phyloP scores from a whole-genome alignment of 2,888 invertebrate species.

The Hololepta plana region DNA sequence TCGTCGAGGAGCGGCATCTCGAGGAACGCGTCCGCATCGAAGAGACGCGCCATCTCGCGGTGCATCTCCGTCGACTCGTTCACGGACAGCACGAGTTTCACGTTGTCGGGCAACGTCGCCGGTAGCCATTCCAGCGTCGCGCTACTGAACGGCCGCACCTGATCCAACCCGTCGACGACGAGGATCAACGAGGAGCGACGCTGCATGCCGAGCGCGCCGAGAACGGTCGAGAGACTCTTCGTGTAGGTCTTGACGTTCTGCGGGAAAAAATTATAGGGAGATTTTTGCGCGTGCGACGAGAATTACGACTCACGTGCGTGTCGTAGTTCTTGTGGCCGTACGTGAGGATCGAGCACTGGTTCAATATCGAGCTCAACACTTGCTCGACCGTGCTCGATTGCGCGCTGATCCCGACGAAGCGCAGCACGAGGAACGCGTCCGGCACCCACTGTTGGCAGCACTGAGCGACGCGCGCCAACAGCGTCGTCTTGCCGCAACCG shows the following conservation, averaged over 20 bases:
- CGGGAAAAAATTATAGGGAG: constrained; percentile 11
- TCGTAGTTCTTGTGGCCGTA: constrained; percentile 46
- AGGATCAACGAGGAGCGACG: constrained; percentile 48
- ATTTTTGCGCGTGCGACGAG: neutral
- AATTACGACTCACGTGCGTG: constrained; percentile 31
- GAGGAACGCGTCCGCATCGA: constrained; percentile 20
- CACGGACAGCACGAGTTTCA: constrained; percentile 59
- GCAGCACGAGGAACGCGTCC: constrained; percentile 33
- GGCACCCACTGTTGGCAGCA: constrained; percentile 44
- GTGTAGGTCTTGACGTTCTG: constrained; percentile 60
- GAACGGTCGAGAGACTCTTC: constrained; percentile 33
- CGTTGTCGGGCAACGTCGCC: constrained; percentile 47
- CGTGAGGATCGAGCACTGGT: constrained; percentile 54
- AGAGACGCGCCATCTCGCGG: constrained; percentile 21
- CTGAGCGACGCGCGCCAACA: constrained; percentile 54
- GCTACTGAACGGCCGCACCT: constrained; percentile 35
- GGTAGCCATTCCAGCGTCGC: constrained; percentile 61
- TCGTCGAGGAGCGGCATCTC: constrained; percentile 33
- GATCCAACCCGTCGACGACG: constrained; percentile 60
- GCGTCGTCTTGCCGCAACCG: constrained; percentile 72
- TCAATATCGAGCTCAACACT: constrained; percentile 56
- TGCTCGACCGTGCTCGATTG: constrained; percentile 49
- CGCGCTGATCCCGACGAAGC: constrained; percentile 47
- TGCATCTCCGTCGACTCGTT: constrained; percentile 35
- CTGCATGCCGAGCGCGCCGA: constrained; percentile 34